Conservation (phyloP, 2,113 vertebrate species). For the Syngnathus scovelli region DNA sequence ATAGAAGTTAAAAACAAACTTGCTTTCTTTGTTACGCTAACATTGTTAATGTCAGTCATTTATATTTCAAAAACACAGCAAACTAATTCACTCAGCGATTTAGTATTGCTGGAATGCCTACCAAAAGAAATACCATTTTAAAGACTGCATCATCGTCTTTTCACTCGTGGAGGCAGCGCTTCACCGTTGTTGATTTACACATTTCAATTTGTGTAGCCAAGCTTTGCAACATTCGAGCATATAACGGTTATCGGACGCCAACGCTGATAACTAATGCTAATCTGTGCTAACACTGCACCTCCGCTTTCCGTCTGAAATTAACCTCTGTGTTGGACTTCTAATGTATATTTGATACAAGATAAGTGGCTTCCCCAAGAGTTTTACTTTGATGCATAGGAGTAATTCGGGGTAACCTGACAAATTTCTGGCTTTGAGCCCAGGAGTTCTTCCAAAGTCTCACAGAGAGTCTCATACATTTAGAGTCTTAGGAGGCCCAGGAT, state of each 20-base stretch:
- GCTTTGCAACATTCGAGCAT: not conserved
- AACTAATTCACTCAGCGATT: too few relatives aligned
- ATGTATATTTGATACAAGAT: slow-evolving; percentile 42
- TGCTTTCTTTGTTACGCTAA: too few relatives aligned
- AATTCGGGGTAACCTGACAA: slow-evolving; percentile 42
- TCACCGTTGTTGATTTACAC: not conserved
- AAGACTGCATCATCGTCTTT: not conserved
- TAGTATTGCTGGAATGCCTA: too few relatives aligned
- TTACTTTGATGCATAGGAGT: slow-evolving; percentile 34
- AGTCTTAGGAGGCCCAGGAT: slow-evolving; percentile 38
- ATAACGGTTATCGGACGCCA: not conserved
- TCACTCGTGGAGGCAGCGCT: not conserved
- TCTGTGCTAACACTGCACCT: not conserved
- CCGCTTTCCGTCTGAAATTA: slow-evolving; percentile 14
- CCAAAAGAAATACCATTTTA: not conserved
- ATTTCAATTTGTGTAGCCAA: not conserved
- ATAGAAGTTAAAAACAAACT: too few relatives aligned
- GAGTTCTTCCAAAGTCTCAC: slow-evolving; percentile 22
- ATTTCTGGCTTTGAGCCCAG: slow-evolving; percentile 40
- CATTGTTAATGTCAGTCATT: too few relatives aligned
- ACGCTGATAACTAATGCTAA: not conserved
- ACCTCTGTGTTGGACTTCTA: slow-evolving; percentile 26
- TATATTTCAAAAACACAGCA: too few relatives aligned
- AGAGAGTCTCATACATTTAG: slow-evolving; percentile 17
- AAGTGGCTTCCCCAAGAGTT: slow-evolving; percentile 35